Evolutionary conservation across 1,140 invertebrate genomes (phyloP).

Genomic region (Ostrea edulis): DNA sequence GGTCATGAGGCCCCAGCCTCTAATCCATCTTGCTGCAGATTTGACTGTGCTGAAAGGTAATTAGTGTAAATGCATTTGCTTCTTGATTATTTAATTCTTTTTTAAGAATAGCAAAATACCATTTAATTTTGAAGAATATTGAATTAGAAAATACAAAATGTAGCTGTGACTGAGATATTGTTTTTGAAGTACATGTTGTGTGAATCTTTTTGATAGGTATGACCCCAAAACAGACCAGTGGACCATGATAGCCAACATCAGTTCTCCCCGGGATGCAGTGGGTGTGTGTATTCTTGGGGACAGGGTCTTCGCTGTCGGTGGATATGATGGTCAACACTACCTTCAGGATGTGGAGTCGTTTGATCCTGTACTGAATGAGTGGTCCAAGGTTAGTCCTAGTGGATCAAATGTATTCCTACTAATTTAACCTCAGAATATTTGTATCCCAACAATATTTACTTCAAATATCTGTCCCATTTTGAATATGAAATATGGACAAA

Average conservation of each 20-base stretch:
- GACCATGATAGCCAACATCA: slow-evolving; percentile 78
- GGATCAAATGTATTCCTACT: not conserved
- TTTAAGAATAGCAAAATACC: no score
- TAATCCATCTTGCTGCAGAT: slow-evolving; percentile 88
- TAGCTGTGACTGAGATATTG: no score
- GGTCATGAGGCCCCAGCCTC: slow-evolving; percentile 79
- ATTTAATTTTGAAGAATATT: no score
- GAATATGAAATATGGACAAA: not conserved
- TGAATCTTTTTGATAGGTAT: slow-evolving; percentile 70
- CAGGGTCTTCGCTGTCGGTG: slow-evolving; percentile 77
- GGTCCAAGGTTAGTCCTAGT: slow-evolving; percentile 74
- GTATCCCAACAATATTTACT: not conserved
- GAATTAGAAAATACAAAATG: no score
- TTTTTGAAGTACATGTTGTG: no score
- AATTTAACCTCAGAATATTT: not conserved
- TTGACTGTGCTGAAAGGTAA: slow-evolving; percentile 80
- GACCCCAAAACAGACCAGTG: slow-evolving; percentile 80
- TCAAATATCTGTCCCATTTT: not conserved
- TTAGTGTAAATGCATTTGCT: not conserved
- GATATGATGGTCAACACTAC: slow-evolving; percentile 79
- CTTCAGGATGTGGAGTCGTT: slow-evolving; percentile 79
- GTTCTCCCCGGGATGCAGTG: slow-evolving; percentile 77
- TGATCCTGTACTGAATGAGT: slow-evolving; percentile 78
- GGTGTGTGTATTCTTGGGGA: slow-evolving; percentile 78
- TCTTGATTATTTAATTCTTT: no score